A percentile compares a stretch with the other conserved stretches of the same genome.
These are phyloP conservation scores for Drosophila mulleri DNA, from an alignment of 2,888 invertebrate species.

Conservation along the genomic window DNA sequence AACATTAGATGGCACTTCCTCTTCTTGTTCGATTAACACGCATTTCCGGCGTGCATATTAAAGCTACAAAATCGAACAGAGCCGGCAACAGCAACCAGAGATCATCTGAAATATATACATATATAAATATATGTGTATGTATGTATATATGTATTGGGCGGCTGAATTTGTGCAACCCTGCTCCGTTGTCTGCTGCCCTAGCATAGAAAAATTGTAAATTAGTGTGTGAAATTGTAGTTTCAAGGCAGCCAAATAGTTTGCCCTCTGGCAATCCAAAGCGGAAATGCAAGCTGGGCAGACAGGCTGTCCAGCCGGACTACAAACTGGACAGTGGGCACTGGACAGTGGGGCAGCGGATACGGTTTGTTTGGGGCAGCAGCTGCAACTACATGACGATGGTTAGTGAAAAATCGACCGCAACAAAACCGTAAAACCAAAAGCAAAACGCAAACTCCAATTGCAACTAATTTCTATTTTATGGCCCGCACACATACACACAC, in stretches of 20 bases:
- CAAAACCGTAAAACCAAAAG: constrained; percentile 71
- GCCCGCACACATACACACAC: constrained; percentile 25
- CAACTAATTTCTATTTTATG: constrained; percentile 79
- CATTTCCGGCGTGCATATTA: constrained; percentile 62
- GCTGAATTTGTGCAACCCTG: constrained; percentile 22
- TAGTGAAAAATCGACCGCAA: constrained; percentile 62
- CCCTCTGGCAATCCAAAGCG: constrained; percentile 62
- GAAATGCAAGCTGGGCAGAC: constrained; percentile 52
- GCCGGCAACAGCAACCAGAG: constrained; percentile 30
- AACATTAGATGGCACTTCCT: constrained; percentile 49
- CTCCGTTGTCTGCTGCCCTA: constrained; percentile 21
- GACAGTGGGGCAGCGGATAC: constrained; percentile 17
- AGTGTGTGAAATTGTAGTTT: constrained; percentile 66
- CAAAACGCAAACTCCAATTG: constrained; percentile 77
- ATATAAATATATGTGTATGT: constrained; percentile 22
- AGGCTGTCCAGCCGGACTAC: constrained; percentile 24
- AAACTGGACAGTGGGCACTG: background rate
- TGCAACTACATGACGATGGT: constrained; percentile 48
- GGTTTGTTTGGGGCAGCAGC: constrained; percentile 41
- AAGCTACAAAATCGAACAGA: constrained; percentile 26
- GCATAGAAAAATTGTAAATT: constrained; percentile 65
- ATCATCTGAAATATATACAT: constrained; percentile 36
- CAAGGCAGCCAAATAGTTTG: constrained; percentile 64
- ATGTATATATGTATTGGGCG: constrained; percentile 2
- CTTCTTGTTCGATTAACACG: constrained; percentile 70